A percentile compares a stretch with the other conserved stretches of the same genome.
Evolutionary conservation across 1,140 invertebrate genomes (phyloP).

Genomic region (Lysiphlebus fabarum): DNA sequence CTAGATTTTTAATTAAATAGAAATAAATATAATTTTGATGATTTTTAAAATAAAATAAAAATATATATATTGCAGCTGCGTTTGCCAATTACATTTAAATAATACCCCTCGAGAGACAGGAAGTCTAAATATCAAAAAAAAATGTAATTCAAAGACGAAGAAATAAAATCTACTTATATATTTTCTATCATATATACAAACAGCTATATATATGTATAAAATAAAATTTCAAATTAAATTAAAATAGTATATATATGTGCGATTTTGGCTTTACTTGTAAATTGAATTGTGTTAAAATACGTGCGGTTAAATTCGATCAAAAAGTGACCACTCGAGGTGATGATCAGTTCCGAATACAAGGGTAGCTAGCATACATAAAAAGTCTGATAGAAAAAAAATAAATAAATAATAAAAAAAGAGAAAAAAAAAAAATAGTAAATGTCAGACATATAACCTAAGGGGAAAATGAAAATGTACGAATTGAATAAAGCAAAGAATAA

Average conservation of each 20-base stretch:
- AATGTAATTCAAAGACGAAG: background rate
- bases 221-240: no score
- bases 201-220: background rate
- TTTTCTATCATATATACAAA: background rate
- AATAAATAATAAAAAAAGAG: constrained; percentile 1
- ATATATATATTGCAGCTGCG: constrained; percentile 10
- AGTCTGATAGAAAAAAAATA: background rate
- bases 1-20: no score
- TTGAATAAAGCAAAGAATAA: constrained; percentile 13
- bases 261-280: no score
- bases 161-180: constrained; percentile 1
- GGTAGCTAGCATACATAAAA: constrained; percentile 15
- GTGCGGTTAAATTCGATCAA: constrained; percentile 33
- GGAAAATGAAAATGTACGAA: constrained; percentile 16
- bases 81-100: constrained; percentile 39
- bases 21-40: no score
- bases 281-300: background rate
- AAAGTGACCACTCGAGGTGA: constrained; percentile 42
- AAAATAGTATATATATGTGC: no score
- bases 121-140: constrained; percentile 28
- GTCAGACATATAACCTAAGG: constrained; percentile 19
- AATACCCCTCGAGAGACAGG: constrained; percentile 32
- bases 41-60: background rate
- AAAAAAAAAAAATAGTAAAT: constrained; percentile 22
- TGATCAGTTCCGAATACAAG: constrained; percentile 27